phyloP scores from a whole-genome alignment of 2,888 invertebrate species.

The Lasioglossum malachurum region DNA sequence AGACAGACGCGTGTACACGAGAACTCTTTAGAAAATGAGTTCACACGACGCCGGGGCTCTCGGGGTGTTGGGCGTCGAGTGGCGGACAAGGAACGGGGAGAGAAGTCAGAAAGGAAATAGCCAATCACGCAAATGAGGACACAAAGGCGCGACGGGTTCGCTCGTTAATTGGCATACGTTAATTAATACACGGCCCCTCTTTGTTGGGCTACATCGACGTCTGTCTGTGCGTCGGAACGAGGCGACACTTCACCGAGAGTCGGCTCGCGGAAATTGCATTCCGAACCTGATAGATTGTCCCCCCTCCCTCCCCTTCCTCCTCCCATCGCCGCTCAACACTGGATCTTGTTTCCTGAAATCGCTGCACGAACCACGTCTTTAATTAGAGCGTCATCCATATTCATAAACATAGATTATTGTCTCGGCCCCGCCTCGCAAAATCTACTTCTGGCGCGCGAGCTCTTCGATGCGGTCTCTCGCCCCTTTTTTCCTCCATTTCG shows the following conservation, averaged over 20 bases:
- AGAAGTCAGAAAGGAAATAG: constrained; percentile 71
- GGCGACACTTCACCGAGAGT: constrained; percentile 40
- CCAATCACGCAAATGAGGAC: constrained; percentile 73
- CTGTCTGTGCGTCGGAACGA: constrained; percentile 32
- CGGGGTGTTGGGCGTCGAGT: constrained; percentile 54
- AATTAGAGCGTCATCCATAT: constrained; percentile 56
- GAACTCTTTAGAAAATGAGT: constrained; percentile 66
- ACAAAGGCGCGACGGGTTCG: constrained; percentile 70
- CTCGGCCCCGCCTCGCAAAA: background rate
- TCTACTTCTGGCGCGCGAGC: background rate
- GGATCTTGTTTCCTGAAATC: constrained; percentile 58
- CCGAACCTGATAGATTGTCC: constrained; percentile 29
- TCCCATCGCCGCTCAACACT: background rate
- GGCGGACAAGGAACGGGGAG: constrained; percentile 43
- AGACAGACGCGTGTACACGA: constrained; percentile 47
- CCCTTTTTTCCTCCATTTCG: background rate
- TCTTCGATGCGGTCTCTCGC: background rate
- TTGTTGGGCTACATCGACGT: constrained; percentile 62
- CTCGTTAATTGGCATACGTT: constrained; percentile 75
- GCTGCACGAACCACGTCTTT: constrained; percentile 16
- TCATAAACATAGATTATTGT: constrained; percentile 58
- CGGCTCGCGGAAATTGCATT: constrained; percentile 25
- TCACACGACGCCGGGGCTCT: constrained; percentile 55
- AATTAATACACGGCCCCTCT: constrained; percentile 72
- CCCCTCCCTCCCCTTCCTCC: background rate